These are phyloP conservation scores for Sisor rabdophorus DNA, from an alignment of 2,113 vertebrate species.

Conservation along the genomic window DNA sequence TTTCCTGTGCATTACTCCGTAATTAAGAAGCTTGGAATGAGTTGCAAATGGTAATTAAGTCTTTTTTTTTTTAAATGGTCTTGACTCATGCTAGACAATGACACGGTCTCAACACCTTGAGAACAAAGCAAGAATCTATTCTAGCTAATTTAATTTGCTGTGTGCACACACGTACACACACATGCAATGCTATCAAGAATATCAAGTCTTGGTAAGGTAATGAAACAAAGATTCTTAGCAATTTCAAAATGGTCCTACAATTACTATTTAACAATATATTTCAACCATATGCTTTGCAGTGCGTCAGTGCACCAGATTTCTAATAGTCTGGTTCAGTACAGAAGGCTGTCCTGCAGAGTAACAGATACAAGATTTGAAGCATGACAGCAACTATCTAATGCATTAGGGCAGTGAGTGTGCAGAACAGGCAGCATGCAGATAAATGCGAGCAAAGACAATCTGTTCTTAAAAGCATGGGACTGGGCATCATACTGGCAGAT, in stretches of 20 bases:
- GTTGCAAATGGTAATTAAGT: constrained; percentile 63
- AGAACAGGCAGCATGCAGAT: constrained; percentile 9
- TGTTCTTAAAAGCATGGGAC: constrained; percentile 18
- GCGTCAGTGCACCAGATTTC: constrained; percentile 36
- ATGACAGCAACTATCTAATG: constrained; percentile 30
- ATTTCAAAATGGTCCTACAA: background rate
- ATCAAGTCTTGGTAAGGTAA: background rate
- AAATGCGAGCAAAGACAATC: constrained; percentile 3
- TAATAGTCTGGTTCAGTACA: constrained; percentile 21
- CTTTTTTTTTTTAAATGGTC: constrained; percentile 38
- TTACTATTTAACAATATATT: constrained; percentile 14
- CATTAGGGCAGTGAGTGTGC: background rate
- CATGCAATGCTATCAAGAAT: background rate
- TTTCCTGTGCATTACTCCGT: constrained; percentile 58
- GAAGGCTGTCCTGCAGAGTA: constrained; percentile 1
- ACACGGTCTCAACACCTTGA: constrained; percentile 4
- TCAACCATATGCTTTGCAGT: constrained; percentile 30
- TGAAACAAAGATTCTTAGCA: background rate
- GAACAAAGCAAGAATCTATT: background rate
- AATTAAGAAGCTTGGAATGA: constrained; percentile 58
- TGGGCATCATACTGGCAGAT: background rate
- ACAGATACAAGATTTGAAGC: background rate
- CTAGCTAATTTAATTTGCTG: background rate
- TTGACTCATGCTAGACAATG: constrained; percentile 49
- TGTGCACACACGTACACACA: background rate